Conservation (phyloP, 2,888 invertebrate genomes). For the Physocephala rufipes region DNA sequence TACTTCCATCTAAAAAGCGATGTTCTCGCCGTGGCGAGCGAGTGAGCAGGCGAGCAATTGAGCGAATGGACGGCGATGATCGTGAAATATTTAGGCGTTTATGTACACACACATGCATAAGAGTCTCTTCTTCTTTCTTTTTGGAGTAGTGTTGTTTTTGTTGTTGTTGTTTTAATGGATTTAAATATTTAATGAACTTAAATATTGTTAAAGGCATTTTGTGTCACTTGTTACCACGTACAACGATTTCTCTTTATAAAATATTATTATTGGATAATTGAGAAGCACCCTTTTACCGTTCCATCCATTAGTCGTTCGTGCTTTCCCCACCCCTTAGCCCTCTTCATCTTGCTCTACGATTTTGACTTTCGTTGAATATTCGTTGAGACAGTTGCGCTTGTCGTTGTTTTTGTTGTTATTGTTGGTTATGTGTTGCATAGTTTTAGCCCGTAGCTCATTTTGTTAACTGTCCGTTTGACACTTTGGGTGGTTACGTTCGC, state of each 20-base stretch:
- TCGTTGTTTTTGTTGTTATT: background rate
- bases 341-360: too few species aligned
- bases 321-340: too few species aligned
- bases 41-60: too few species aligned
- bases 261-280: slow-evolving; percentile 30
- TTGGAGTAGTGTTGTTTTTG: background rate
- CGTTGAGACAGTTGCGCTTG: background rate
- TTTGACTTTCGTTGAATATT: too few species aligned
- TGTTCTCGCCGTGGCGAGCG: too few species aligned
- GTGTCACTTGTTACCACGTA: slow-evolving; percentile 40
- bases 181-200: slow-evolving; percentile 46
- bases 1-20: slow-evolving; percentile 12
- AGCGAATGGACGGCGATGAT: too few species aligned
- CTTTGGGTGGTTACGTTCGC: slow-evolving; percentile 26
- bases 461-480: slow-evolving; percentile 2
- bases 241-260: slow-evolving; percentile 35
- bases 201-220: slow-evolving; percentile 43
- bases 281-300: background rate
- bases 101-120: too few species aligned
- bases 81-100: too few species aligned
- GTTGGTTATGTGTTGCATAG: slow-evolving; percentile 1
- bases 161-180: slow-evolving; percentile 19
- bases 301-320: too few species aligned
- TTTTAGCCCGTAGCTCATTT: background rate
- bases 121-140: too few species aligned